Conservation (phyloP, 2,797 vertebrate genomes). For the Pyrrhura leucotis region DNA sequence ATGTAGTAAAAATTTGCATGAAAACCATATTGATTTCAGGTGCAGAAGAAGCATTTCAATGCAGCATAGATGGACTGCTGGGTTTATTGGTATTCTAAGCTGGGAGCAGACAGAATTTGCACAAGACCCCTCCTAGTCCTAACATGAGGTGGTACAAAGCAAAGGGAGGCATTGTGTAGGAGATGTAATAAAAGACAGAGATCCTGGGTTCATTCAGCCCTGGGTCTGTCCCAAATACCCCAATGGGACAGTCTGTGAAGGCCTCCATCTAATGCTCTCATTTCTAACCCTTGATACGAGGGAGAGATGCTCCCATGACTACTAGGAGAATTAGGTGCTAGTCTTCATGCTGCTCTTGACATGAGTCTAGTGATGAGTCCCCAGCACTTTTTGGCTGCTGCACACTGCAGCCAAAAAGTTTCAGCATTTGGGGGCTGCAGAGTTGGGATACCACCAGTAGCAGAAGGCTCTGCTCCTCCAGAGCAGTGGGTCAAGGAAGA, state of each 20-base stretch:
- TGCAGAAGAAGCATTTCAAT: not conserved
- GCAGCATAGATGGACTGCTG: not conserved
- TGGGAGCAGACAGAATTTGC: not conserved
- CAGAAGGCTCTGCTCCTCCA: not conserved
- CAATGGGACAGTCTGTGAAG: accelerated
- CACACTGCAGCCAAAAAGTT: not conserved
- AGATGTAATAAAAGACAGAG: accelerated
- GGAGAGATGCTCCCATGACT: not conserved
- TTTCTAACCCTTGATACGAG: not conserved
- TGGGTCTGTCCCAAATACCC: not conserved
- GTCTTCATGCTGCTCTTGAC: accelerated
- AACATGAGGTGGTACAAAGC: not conserved
- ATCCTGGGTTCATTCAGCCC: not conserved
- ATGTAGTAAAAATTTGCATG: conserved; percentile 41
- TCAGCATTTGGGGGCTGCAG: not conserved
- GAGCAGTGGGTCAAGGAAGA: not conserved
- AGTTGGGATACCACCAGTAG: not conserved
- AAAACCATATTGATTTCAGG: conserved; percentile 10
- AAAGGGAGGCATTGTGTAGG: not conserved
- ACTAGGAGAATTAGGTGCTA: not conserved
- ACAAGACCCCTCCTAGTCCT: not conserved
- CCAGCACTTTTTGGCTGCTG: not conserved
- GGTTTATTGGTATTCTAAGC: not conserved
- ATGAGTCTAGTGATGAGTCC: not conserved
- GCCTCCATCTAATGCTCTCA: not conserved